Conservation (phyloP, 2,888 invertebrate genomes). For the Portevinia maculata region DNA sequence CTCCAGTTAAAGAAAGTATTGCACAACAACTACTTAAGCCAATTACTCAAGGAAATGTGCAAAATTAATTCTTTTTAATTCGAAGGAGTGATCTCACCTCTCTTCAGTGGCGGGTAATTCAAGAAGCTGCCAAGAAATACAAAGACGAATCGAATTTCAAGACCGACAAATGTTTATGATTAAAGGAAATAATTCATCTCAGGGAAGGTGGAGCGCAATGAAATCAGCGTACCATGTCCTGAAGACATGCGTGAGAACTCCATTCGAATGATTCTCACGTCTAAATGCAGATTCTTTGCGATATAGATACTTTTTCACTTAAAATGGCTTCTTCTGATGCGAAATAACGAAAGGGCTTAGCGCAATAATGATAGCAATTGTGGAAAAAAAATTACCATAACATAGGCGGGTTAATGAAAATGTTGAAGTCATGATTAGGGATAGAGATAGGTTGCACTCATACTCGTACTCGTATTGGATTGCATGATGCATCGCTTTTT, state of each 20-base stretch:
- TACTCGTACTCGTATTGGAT: constrained; percentile 6
- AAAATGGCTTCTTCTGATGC: constrained; percentile 45
- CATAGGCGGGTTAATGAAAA: constrained; percentile 46
- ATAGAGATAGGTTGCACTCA: constrained; percentile 6
- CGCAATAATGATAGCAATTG: constrained; percentile 46
- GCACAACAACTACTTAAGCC: neutral
- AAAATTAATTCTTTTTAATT: constrained; percentile 21
- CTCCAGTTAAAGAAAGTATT: constrained; percentile 65
- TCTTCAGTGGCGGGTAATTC: constrained; percentile 31
- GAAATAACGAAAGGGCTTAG: constrained; percentile 59
- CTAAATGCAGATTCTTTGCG: constrained; percentile 11
- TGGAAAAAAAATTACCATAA: constrained; percentile 53
- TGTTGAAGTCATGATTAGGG: constrained; percentile 60
- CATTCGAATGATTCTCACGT: constrained; percentile 47
- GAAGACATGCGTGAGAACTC: constrained; percentile 81
- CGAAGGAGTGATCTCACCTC: constrained; percentile 45
- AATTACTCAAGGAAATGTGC: neutral
- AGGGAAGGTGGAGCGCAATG: neutral
- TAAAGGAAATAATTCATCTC: constrained; percentile 57
- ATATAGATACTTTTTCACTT: constrained; percentile 21
- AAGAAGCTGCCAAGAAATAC: constrained; percentile 8
- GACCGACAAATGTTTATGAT: constrained; percentile 49
- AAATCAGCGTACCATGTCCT: constrained; percentile 78
- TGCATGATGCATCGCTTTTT: constrained; percentile 32
- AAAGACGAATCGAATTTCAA: constrained; percentile 52